These are phyloP conservation scores for Helicoverpa zea DNA, from an alignment of 1,140 invertebrate species.

Conservation along the genomic window DNA sequence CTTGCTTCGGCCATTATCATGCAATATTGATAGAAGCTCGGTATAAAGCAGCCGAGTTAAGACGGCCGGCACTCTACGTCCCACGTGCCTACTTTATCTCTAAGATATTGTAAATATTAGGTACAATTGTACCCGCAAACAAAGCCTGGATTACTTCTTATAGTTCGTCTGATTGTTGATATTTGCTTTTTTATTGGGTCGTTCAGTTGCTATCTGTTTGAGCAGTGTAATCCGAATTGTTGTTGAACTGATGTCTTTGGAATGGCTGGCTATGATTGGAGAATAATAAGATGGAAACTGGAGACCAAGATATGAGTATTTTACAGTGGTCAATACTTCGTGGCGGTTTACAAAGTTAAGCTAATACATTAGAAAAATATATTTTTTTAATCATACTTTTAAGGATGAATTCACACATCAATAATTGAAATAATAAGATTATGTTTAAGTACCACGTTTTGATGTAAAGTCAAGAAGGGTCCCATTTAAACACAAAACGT, in stretches of 20 bases:
- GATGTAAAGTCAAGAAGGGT: too few relatives aligned
- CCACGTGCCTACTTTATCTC: slow-evolving; percentile 64
- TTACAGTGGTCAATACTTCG: too few relatives aligned
- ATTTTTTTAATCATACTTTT: too few relatives aligned
- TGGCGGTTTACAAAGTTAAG: too few relatives aligned
- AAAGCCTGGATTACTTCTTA: slow-evolving; percentile 59
- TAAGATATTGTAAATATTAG: slow-evolving; percentile 74
- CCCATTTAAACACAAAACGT: too few relatives aligned
- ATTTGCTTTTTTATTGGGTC: slow-evolving; percentile 75
- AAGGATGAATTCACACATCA: too few relatives aligned
- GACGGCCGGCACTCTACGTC: slow-evolving; percentile 54
- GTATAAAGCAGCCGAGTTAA: slow-evolving; percentile 67
- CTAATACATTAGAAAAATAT: too few relatives aligned
- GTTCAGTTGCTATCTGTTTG: slow-evolving; percentile 55
- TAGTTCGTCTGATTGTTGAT: slow-evolving; percentile 57
- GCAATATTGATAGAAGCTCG: slow-evolving; percentile 73
- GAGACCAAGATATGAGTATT: not conserved
- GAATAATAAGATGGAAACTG: slow-evolving; percentile 5
- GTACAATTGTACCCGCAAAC: slow-evolving; percentile 61
- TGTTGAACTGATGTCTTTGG: slow-evolving; percentile 15
- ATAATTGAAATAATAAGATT: too few relatives aligned
- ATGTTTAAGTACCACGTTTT: too few relatives aligned
- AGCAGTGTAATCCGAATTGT: slow-evolving; percentile 37
- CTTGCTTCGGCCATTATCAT: slow-evolving; percentile 54
- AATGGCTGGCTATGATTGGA: slow-evolving; percentile 16